Evolutionary conservation across 2,888 invertebrate species (phyloP), one percentile per base, ranked within the genome.

Genomic region (Drosophila seclusa): DNA sequence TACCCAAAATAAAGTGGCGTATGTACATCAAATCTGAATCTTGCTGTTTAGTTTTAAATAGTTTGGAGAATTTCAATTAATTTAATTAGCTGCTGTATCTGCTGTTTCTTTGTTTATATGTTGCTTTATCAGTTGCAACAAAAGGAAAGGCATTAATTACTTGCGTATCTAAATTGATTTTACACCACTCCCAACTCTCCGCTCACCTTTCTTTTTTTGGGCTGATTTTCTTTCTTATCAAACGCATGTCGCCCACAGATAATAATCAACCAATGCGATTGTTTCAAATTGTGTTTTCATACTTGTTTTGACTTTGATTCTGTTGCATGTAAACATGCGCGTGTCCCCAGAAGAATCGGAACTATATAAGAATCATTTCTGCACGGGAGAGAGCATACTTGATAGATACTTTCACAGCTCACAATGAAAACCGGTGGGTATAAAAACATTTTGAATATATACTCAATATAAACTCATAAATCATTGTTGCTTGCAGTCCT

Each of bases 391-490:
- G 63, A 42, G 24, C 68, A 83, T 57, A 76, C 48, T 72, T 70
- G 60, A 31, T 68, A 53, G 59, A 73, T 76, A 78, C 86, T 63
- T 68, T 63, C 74, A 61, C 58, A 65, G 64, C 55, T 49, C 61
- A 85, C 81, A 57, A 86, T 86, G 85, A 86, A 81, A 69, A 67
- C 71, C 72, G 76, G 90, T 88, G 55, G 59, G 88, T 83, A 53
- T 38, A 21, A 29, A 21, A 49, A 61, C 27, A 8, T 16, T 8
- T 11, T 5, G 0, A 42, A 10, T 13, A n/a, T 18, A 21, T 42
- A 42, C 21, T 21, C 13, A 21, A 45, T 45, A 16, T 55, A 11
- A 24, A 27, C 10, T 48, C 18, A 50, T 36, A 7, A 24, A 21
- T 8, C 8, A 53, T 42, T 0, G 38, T 54, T n/a, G 27, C 3